phyloP scores from a whole-genome alignment of 2,888 invertebrate species.

The Steinernema carpocapsae region DNA sequence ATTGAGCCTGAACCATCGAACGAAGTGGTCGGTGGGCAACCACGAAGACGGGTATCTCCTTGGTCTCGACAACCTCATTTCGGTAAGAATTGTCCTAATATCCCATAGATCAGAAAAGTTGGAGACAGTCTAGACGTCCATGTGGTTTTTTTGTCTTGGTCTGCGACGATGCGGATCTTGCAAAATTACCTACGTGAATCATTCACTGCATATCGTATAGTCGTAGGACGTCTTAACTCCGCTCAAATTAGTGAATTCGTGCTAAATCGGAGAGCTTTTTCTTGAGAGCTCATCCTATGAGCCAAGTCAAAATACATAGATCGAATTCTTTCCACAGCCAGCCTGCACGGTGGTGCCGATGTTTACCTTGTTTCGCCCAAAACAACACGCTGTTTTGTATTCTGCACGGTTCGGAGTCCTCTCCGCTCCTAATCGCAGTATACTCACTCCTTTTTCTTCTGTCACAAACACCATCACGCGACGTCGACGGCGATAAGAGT shows the following conservation, averaged over 20 bases:
- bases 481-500: constrained; percentile 11
- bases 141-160: too few species aligned
- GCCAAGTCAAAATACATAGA: neutral
- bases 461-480: constrained; percentile 23
- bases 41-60: constrained; percentile 92
- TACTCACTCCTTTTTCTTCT: neutral
- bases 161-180: too few species aligned
- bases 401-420: neutral
- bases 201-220: too few species aligned
- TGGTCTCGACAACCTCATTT: constrained; percentile 88
- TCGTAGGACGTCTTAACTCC: too few species aligned
- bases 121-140: too few species aligned
- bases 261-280: too few species aligned
- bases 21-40: constrained; percentile 88
- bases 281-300: too few species aligned
- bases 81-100: neutral
- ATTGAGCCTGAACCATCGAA: constrained; percentile 77
- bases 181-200: too few species aligned
- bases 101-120: too few species aligned
- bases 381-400: constrained; percentile 6
- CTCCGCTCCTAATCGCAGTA: neutral
- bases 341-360: neutral
- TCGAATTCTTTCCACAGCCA: neutral
- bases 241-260: too few species aligned
- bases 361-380: neutral